phyloP scores from a whole-genome alignment of 2,113 vertebrate genomes.

The Caranx ignobilis region DNA sequence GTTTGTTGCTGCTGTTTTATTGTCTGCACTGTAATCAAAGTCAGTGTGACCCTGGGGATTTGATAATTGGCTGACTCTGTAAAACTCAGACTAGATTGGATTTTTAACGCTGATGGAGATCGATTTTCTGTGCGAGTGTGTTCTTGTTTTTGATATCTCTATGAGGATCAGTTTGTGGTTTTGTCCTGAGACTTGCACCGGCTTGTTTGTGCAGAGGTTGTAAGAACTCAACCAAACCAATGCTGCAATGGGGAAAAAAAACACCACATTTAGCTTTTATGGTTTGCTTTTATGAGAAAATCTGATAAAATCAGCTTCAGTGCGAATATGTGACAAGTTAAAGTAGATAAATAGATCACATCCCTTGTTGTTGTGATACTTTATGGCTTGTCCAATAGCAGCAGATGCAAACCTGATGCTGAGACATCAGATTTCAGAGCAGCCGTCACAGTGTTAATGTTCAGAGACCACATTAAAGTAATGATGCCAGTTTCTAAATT shows the following conservation, averaged over 20 bases:
- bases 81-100: neutral
- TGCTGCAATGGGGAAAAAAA: neutral
- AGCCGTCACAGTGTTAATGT: neutral
- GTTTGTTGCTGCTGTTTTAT: neutral
- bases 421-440: neutral
- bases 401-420: constrained; percentile 1
- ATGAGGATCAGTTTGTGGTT: constrained; percentile 4
- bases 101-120: neutral
- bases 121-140: neutral
- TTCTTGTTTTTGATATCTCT: neutral
- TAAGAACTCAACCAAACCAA: neutral
- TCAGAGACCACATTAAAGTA: neutral
- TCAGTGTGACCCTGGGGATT: constrained; percentile 25
- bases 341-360: neutral
- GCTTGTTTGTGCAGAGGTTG: neutral
- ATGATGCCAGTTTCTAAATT: constrained; percentile 27
- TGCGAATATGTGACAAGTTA: neutral
- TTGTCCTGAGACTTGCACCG: neutral
- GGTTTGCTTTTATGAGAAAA: neutral
- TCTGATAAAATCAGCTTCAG: neutral
- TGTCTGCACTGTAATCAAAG: constrained; percentile 5
- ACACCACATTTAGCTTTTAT: neutral
- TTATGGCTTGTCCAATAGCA: constrained; percentile 9
- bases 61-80: constrained; percentile 16
- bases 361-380: neutral